Base-by-base conservation (phyloP, 2,888 invertebrate species). In the Geophilus truncorum region DNA sequence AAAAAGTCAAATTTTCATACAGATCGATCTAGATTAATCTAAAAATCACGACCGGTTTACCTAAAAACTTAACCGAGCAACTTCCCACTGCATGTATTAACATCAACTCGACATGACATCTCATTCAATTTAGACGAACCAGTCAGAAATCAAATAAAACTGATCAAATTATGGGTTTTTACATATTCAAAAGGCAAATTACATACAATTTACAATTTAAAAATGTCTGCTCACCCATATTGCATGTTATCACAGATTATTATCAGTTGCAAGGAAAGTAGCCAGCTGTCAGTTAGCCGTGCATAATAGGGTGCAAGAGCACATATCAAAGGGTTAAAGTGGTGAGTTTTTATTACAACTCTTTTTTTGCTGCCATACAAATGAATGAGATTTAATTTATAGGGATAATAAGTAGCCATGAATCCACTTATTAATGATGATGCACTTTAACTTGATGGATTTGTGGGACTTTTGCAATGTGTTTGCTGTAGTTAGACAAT, bases 401-500 rank as follows among this genome's bases (percentile, higher is more conserved):
- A 18, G 18, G 9, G 18, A 57, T 21, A 23, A 57, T 57, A 57
- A 57, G 57, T 57, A 21, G 57, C 15, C 18, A 57, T 57, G 57
- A 23, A 57, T 57, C 57, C 18, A 18, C 18, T 18, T 57, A 21
- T 57, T 57, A 57, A 57, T 57, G 57, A 23, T 57, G 21, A 57
- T 57, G 9, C 18, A 1, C 18, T 18, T 57, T 57, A 7, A 23
- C 21, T 57, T 57, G 57, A 57, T 57, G 57, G 57, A 57, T 57
- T 57, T 57, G 57, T 57, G 57, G 21, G 57, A 57, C 57, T 57
- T 57, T 57, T 57, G 57, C 57, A 57, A 57, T 57, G 57, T 57
- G 57, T 18, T 57, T 15, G 57, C n/a, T 57, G 18, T 57, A 18
- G 15, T 57, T 57, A 57, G 21, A 57, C 57, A 57, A 57, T 57